A percentile compares a stretch with the other conserved stretches of the same genome.
These are phyloP conservation scores for Pocillopora damicornis DNA, from an alignment of 64 coral and sea anemone genomes.

Conservation along the genomic window DNA sequence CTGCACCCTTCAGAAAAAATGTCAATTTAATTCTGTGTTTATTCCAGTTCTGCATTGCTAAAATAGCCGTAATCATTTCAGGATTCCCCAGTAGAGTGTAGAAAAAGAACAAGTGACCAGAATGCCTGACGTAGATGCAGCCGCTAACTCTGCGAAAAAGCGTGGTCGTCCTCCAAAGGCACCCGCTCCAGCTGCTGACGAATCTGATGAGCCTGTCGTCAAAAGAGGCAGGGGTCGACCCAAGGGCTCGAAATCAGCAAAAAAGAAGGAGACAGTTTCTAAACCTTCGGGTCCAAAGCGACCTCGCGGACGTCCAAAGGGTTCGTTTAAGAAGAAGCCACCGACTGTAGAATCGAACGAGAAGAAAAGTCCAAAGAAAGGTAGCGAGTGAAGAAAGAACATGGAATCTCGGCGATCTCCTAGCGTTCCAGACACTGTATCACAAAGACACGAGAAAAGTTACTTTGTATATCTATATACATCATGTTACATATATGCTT, in stretches of 20 bases:
- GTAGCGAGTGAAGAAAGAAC: conserved; percentile 5
- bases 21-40: background rate
- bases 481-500: background rate
- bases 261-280: conserved; percentile 25
- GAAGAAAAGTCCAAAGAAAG: conserved; percentile 17
- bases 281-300: conserved; percentile 52
- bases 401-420: background rate
- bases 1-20: background rate
- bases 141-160: conserved; percentile 8
- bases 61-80: background rate
- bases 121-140: conserved; percentile 24
- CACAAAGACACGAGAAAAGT: background rate
- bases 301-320: conserved; percentile 64
- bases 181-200: background rate
- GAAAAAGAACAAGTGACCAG: background rate
- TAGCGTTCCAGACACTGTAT: background rate
- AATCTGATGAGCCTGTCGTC: conserved; percentile 12
- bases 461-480: conserved; percentile 21
- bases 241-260: conserved; percentile 56
- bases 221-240: conserved; percentile 73
- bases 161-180: conserved; percentile 34
- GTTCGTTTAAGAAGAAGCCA: conserved; percentile 51
- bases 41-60: background rate
- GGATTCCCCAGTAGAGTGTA: background rate
- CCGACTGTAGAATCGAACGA: background rate